Conservation (phyloP, 2,113 vertebrate genomes). For the Sorex fumeus region DNA sequence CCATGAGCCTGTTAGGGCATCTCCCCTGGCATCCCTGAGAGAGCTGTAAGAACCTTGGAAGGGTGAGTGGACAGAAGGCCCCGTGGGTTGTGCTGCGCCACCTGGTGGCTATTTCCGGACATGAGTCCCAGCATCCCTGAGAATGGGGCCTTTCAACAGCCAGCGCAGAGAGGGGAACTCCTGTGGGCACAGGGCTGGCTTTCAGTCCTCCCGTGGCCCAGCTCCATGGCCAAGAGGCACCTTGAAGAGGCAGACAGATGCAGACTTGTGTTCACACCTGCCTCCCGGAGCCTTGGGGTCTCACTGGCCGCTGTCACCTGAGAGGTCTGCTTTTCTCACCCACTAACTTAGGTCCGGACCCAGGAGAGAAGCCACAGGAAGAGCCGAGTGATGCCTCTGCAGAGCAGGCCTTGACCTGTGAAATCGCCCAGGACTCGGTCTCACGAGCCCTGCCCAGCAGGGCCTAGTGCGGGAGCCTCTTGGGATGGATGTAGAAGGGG, state of each 20-base stretch:
- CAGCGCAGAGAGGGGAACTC: background rate
- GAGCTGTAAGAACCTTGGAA: background rate
- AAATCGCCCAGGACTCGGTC: too few relatives aligned
- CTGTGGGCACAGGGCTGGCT: background rate
- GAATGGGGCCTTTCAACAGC: background rate
- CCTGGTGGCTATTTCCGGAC: conserved; percentile 62
- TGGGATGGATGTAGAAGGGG: background rate
- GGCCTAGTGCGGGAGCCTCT: too few relatives aligned
- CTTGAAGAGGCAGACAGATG: background rate
- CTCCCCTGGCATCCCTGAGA: background rate
- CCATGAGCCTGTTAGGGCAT: background rate
- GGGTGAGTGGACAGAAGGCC: background rate
- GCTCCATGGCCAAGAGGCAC: background rate
- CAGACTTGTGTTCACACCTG: background rate
- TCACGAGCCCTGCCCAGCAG: too few relatives aligned
- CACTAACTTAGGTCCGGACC: too few relatives aligned
- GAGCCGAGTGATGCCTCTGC: too few relatives aligned
- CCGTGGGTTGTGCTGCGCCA: conserved; percentile 35
- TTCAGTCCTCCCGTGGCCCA: background rate
- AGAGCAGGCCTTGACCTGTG: too few relatives aligned
- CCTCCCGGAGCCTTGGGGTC: conserved; percentile 23
- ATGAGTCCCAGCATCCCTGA: background rate
- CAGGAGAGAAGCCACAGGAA: too few relatives aligned
- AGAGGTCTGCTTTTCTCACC: too few relatives aligned
- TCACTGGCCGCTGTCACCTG: too few relatives aligned